phyloP scores from a whole-genome alignment of 2,113 vertebrate genomes.

The Phaethon lepturus region DNA sequence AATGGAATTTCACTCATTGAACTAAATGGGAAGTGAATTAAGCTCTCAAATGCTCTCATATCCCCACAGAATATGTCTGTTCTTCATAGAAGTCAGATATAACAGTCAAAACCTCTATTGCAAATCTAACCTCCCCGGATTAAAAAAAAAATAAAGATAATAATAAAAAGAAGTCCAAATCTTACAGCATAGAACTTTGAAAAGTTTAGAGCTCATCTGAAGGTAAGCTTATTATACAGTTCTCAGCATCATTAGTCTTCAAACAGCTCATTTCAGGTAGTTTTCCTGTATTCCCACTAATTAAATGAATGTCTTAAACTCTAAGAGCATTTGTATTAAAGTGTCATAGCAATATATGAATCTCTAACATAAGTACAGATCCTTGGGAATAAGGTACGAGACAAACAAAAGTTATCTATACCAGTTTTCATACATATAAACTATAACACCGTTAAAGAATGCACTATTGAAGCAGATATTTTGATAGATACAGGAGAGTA shows the following conservation, averaged over 20 bases:
- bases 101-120: not conserved
- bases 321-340: not conserved
- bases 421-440: not conserved
- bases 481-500: not conserved
- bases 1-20: not conserved
- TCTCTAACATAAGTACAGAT: not conserved
- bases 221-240: not conserved
- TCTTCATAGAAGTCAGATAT: not conserved
- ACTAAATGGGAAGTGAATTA: not conserved
- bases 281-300: not conserved
- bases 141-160: not conserved
- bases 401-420: not conserved
- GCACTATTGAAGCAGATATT: not conserved
- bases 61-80: not conserved
- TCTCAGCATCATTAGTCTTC: not conserved
- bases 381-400: not conserved
- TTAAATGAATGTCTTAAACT: not conserved
- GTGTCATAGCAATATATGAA: not conserved
- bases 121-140: not conserved
- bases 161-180: not conserved
- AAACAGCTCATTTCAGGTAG: not conserved
- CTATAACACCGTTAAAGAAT: not conserved
- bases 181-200: not conserved
- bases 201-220: not conserved
- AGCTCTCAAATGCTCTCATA: not conserved